A percentile compares a stretch with the other conserved stretches of the same genome.
Conservation (phyloP, 2,113 vertebrate genomes). For the Ardeotis arabs region DNA sequence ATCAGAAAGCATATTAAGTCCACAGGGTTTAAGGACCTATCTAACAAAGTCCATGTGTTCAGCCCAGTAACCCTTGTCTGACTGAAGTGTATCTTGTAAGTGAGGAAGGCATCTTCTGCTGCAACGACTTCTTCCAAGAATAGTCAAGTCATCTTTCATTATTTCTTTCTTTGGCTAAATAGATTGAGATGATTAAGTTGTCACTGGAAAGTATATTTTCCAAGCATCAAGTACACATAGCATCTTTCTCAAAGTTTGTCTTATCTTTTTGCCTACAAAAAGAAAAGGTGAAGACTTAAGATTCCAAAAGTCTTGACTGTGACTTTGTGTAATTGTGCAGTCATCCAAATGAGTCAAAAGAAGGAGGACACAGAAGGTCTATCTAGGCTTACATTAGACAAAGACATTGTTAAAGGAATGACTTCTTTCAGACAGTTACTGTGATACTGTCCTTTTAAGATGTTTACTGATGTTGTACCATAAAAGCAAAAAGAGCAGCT, state of each 20-base stretch:
- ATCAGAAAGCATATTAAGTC: background rate
- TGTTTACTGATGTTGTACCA: background rate
- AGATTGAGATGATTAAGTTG: background rate
- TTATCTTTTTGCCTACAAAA: background rate
- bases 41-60: background rate
- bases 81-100: background rate
- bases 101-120: background rate
- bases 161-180: background rate
- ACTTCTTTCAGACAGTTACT: background rate
- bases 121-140: background rate
- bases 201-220: background rate
- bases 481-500: constrained; percentile 50
- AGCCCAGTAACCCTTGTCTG: background rate
- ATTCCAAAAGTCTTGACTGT: background rate
- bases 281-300: background rate
- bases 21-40: background rate
- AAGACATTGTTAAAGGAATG: background rate
- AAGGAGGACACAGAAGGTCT: background rate
- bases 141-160: background rate
- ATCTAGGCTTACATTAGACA: background rate
- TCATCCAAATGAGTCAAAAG: background rate
- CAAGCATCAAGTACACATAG: background rate
- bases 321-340: background rate
- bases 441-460: background rate
- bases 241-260: background rate